Base-by-base conservation (phyloP, 1,140 invertebrate genomes). In the Cydia splendana region DNA sequence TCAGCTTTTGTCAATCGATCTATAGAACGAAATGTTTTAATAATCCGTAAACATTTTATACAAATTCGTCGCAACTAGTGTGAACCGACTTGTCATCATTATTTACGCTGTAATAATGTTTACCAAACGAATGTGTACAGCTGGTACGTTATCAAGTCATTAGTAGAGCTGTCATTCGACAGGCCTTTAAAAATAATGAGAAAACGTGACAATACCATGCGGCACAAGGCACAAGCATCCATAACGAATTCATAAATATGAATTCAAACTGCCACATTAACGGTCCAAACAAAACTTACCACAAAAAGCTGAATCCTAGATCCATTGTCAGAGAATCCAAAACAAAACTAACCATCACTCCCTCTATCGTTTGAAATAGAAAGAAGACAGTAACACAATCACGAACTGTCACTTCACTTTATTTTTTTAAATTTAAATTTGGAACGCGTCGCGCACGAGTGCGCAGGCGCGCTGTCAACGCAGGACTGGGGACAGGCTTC, bases 381-480 rank as follows among this genome's bases (percentile, higher is more conserved):
- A 87, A 85, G 85, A 79, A 79, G 89, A 90, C 87, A 85, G 77
- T 76, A 73, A 75, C 75, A 79, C 76, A 77, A 78, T 65, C 82
- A 83, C 78, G 75, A 76, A 77, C 18, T 82, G 53, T 76, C 85
- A 89, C 84, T 84, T 65, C 82, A 82, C 82, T 65, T 12, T 73
- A 13, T 34, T 38, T 9, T 77, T 6, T 67, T 1, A 24, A 67
- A 30, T 62, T 74, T 13, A n/a, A 76, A 73, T 76, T 71, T 76
- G 53, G 71, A 77, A 38, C 45, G 38, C 71, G 51, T 71, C 78
- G 78, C 80, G 78, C 81, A 82, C 87, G 84, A 76, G 77, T 87
- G 85, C 85, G 86, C 85, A 28, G 38, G 82, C 85, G 90, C 87
- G 82, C 87, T 20, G 75, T 18, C 80, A 76, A 76, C 80, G 82